phyloP scores from a whole-genome alignment of 2,888 invertebrate genomes.

The Ceriagrion tenellum region DNA sequence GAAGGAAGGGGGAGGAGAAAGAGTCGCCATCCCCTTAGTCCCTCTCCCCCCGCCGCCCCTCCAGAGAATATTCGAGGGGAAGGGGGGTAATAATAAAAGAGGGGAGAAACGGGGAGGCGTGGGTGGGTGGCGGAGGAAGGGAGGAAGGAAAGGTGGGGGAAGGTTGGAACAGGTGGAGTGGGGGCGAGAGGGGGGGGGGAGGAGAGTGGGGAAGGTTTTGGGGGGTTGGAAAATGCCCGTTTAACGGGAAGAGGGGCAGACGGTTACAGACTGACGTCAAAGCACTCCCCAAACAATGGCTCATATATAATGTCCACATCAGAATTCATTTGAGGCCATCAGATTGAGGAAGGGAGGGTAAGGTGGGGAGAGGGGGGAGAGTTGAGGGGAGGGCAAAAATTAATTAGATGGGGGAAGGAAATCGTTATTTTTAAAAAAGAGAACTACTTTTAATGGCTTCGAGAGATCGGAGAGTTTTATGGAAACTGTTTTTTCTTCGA shows the following conservation, averaged over 20 bases:
- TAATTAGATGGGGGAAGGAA: slow-evolving; percentile 50
- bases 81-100: background rate
- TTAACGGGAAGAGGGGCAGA: slow-evolving; percentile 40
- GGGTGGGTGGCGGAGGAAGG: background rate
- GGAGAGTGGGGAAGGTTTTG: background rate
- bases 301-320: slow-evolving; percentile 48
- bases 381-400: slow-evolving; percentile 41
- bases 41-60: background rate
- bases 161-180: background rate
- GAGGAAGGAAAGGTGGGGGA: background rate
- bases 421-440: slow-evolving; percentile 49
- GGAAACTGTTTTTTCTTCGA: slow-evolving; percentile 1
- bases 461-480: background rate
- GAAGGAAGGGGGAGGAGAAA: background rate
- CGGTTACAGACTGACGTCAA: slow-evolving; percentile 13
- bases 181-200: background rate
- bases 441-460: slow-evolving; percentile 36
- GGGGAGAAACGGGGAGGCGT: background rate
- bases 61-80: background rate
- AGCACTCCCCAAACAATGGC: slow-evolving; percentile 20
- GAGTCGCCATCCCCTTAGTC: background rate
- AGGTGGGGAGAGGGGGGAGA: background rate
- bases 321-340: slow-evolving; percentile 60
- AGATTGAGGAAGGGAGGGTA: slow-evolving; percentile 13
- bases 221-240: slow-evolving; percentile 28